These are phyloP conservation scores for Tylochromis polylepis DNA, from an alignment of 2,113 vertebrate species.

Conservation along the genomic window DNA sequence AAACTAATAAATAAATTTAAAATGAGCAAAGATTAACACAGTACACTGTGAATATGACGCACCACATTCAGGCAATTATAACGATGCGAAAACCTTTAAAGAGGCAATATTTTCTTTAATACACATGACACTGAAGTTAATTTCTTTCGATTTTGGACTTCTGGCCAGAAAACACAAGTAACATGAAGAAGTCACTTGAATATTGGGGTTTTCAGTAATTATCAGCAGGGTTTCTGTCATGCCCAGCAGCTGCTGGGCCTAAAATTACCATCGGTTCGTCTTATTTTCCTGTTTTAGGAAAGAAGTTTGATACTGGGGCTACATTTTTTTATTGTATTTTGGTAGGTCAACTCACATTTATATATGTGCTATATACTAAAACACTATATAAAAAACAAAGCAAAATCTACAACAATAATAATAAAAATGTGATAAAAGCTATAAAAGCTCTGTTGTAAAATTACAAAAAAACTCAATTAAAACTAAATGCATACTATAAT, in stretches of 20 bases:
- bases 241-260: not conserved
- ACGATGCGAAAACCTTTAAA: too few species aligned
- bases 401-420: too few species aligned
- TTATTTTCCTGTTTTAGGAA: not conserved
- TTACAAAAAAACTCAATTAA: too few species aligned
- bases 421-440: too few species aligned
- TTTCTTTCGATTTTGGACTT: not conserved
- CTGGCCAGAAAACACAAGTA: not conserved
- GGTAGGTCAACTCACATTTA: not conserved
- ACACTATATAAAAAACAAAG: too few species aligned
- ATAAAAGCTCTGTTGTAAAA: too few species aligned
- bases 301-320: not conserved
- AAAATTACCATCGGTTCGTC: not conserved
- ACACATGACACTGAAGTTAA: not conserved
- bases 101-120: not conserved
- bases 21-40: too few species aligned
- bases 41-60: too few species aligned
- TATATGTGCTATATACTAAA: not conserved
- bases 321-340: not conserved
- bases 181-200: not conserved
- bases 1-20: too few species aligned
- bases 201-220: not conserved
- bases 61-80: too few species aligned
- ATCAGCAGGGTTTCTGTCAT: not conserved
- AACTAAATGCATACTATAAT: too few species aligned